Percentiles rank a stretch among this genome's conserved stretches.
Conservation (phyloP, 2,797 vertebrate genomes). For the Sebastes iracundus region DNA sequence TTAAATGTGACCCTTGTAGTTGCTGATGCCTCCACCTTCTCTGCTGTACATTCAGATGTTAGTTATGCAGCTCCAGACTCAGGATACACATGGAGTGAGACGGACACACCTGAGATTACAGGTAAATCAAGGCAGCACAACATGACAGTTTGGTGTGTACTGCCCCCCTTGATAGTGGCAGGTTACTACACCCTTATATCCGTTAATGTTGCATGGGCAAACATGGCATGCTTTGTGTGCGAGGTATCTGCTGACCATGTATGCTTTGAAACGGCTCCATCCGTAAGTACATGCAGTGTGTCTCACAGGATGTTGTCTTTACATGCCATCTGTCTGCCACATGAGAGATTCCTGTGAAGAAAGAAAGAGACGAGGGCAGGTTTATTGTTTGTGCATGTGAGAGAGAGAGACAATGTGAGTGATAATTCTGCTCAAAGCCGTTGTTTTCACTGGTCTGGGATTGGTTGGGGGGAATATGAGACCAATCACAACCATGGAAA, state of each 20-base stretch:
- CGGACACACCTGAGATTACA: slow-evolving; percentile 71
- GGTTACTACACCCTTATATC: slow-evolving; percentile 16
- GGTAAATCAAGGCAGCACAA: slow-evolving; percentile 71
- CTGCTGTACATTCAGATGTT: slow-evolving; percentile 80
- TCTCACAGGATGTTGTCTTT: slow-evolving; percentile 49
- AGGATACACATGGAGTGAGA: slow-evolving; percentile 80
- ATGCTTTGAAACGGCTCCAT: slow-evolving; percentile 40
- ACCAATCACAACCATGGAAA: slow-evolving; percentile 72
- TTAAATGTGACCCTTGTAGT: slow-evolving; percentile 14
- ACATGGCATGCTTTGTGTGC: slow-evolving; percentile 50
- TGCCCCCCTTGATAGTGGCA: neutral
- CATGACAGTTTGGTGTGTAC: slow-evolving; percentile 4
- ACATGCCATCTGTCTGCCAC: slow-evolving; percentile 63
- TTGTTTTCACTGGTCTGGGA: slow-evolving; percentile 69
- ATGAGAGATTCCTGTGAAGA: slow-evolving; percentile 44
- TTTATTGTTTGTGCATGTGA: slow-evolving; percentile 54
- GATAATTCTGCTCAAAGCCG: slow-evolving; percentile 39
- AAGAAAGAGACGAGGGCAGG: slow-evolving; percentile 28
- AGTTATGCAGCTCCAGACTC: slow-evolving; percentile 79
- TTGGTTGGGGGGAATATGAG: slow-evolving; percentile 34
- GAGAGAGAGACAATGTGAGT: slow-evolving; percentile 24
- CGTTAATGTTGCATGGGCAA: slow-evolving; percentile 51
- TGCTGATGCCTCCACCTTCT: slow-evolving; percentile 60
- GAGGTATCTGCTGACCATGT: slow-evolving; percentile 52
- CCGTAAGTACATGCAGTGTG: slow-evolving; percentile 42